Percentiles rank a stretch among this genome's conserved stretches.
Evolutionary conservation across 2,888 invertebrate species (phyloP).

Genomic region (Tipula confusa): DNA sequence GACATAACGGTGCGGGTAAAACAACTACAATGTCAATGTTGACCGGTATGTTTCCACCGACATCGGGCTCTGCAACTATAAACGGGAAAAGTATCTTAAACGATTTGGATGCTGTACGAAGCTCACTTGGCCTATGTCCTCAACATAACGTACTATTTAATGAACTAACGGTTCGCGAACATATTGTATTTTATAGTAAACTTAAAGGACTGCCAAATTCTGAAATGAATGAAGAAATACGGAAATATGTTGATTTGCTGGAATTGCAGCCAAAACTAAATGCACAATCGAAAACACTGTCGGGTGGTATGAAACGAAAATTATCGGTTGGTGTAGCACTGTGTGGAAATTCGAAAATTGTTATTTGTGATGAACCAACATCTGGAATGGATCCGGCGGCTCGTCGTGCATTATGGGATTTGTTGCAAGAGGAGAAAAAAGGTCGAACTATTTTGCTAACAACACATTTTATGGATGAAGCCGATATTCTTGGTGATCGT

Average conservation of each 20-base stretch:
- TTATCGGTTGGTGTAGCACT: slow-evolving; percentile 68
- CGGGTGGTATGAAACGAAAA: slow-evolving; percentile 67
- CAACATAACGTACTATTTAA: slow-evolving; percentile 78
- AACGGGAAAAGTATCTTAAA: slow-evolving; percentile 62
- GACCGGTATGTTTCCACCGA: slow-evolving; percentile 67
- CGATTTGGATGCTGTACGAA: slow-evolving; percentile 58
- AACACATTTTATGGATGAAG: slow-evolving; percentile 83
- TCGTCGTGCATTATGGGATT: slow-evolving; percentile 71
- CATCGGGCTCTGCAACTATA: slow-evolving; percentile 62
- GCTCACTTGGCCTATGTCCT: slow-evolving; percentile 70
- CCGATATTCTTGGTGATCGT: slow-evolving; percentile 75
- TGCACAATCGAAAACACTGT: slow-evolving; percentile 54
- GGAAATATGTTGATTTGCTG: slow-evolving; percentile 57
- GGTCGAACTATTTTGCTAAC: slow-evolving; percentile 74
- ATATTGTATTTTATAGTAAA: slow-evolving; percentile 72
- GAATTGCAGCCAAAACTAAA: slow-evolving; percentile 58
- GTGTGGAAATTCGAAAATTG: slow-evolving; percentile 66
- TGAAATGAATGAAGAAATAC: slow-evolving; percentile 55
- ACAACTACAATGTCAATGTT: slow-evolving; percentile 92
- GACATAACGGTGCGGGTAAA: slow-evolving; percentile 83
- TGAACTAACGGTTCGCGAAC: slow-evolving; percentile 72
- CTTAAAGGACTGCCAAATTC: slow-evolving; percentile 58
- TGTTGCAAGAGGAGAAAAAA: slow-evolving; percentile 65
- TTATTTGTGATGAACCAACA: slow-evolving; percentile 71
- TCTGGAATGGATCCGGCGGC: slow-evolving; percentile 81